Conservation (phyloP, 2,113 vertebrate species). For the Hemiprocne comata region DNA sequence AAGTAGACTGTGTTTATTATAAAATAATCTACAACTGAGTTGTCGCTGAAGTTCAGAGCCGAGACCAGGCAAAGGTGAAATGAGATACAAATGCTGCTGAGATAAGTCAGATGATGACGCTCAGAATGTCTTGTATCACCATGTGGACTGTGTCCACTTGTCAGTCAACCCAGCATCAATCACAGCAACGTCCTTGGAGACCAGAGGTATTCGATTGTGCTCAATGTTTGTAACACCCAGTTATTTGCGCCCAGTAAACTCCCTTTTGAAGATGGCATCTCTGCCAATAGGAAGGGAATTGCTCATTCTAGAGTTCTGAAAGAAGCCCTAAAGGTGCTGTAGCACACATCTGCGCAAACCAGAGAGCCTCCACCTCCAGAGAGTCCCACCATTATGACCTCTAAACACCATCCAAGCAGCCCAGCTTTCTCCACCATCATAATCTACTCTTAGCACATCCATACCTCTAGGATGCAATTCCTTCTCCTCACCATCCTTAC, state of each 20-base stretch:
- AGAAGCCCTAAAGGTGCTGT: neutral
- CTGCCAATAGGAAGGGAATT: neutral
- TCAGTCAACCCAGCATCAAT: neutral
- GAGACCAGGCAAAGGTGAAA: neutral
- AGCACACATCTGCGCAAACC: neutral
- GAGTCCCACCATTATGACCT: neutral
- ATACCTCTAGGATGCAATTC: neutral
- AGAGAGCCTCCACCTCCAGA: neutral
- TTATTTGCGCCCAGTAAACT: neutral
- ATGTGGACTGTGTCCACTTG: neutral
- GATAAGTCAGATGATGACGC: neutral
- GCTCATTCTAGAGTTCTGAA: neutral
- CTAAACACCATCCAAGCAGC: neutral
- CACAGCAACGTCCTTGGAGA: fast-evolving
- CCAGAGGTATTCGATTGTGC: fast-evolving
- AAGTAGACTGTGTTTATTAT: neutral
- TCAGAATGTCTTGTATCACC: neutral
- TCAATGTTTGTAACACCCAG: neutral
- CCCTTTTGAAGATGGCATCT: neutral
- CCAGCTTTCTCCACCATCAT: neutral
- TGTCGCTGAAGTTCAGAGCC: neutral
- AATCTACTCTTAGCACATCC: neutral
- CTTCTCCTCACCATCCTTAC: neutral
- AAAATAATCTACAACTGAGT: neutral
- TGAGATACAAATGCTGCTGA: neutral